phyloP scores from a whole-genome alignment of 2,113 vertebrate species.

The Aramus guarauna region DNA sequence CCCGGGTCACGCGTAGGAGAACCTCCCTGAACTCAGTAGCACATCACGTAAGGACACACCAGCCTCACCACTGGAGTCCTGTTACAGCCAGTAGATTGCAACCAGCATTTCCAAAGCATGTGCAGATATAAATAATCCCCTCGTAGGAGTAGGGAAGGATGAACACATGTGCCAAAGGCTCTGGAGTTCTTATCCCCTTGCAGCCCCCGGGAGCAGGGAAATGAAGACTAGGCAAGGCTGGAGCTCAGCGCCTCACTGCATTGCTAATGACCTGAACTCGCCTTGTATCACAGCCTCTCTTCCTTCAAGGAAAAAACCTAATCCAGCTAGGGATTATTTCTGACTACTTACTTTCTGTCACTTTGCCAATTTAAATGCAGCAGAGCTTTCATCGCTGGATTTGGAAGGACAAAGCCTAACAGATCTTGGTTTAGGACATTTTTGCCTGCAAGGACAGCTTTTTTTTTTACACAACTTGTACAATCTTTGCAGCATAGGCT shows the following conservation, averaged over 20 bases:
- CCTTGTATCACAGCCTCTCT: neutral
- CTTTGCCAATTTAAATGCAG: slow-evolving; percentile 43
- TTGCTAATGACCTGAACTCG: neutral
- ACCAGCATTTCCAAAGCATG: neutral
- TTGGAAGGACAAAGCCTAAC: slow-evolving; percentile 34
- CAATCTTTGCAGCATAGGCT: neutral
- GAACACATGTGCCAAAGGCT: neutral
- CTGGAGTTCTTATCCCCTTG: neutral
- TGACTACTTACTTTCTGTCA: slow-evolving; percentile 37
- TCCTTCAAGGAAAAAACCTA: slow-evolving; percentile 51
- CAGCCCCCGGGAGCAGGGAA: neutral
- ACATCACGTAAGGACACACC: fast-evolving
- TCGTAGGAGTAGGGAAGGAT: slow-evolving; percentile 14
- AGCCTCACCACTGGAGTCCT: neutral
- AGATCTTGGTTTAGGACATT: neutral
- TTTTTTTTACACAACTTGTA: neutral
- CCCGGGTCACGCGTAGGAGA: neutral
- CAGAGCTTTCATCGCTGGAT: slow-evolving; percentile 20
- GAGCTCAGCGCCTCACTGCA: neutral
- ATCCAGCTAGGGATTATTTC: slow-evolving; percentile 60
- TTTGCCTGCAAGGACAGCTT: slow-evolving; percentile 2
- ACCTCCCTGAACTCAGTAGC: neutral
- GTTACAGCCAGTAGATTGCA: neutral
- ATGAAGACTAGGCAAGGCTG: neutral
- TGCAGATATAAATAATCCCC: slow-evolving; percentile 48